These are phyloP conservation scores for Nasonia vitripennis DNA, from an alignment of 1,140 invertebrate genomes.

Conservation along the genomic window DNA sequence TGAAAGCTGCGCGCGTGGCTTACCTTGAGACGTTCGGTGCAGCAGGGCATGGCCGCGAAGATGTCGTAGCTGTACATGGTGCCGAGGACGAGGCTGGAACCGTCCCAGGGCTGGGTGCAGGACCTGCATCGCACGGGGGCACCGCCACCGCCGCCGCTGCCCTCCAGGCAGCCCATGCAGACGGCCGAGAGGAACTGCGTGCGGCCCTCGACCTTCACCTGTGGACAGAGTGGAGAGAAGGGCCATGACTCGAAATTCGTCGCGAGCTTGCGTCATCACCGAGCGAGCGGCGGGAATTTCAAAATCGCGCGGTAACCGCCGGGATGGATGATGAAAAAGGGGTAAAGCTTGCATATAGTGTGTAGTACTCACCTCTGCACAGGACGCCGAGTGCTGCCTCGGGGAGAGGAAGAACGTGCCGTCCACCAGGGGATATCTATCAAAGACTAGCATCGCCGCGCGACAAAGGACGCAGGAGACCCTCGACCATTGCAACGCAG, in stretches of 20 bases:
- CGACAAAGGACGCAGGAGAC: constrained; percentile 93
- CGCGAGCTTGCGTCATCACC: not conserved
- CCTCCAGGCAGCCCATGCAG: constrained; percentile 94
- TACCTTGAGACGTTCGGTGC: constrained; percentile 93
- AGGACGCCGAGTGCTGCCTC: constrained; percentile 88
- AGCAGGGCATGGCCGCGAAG: constrained; percentile 97
- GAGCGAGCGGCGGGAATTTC: not conserved
- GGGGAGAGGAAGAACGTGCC: constrained; percentile 98
- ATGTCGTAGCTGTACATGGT: constrained; percentile 99
- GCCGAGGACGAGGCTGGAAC: constrained; percentile 92
- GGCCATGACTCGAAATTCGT: not conserved
- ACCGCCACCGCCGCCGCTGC: constrained; percentile 78
- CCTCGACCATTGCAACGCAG: constrained; percentile 87
- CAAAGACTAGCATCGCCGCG: constrained; percentile 92
- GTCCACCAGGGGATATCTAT: constrained; percentile 96
- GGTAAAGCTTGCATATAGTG: no score
- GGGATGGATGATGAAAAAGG: no score
- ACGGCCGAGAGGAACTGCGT: constrained; percentile 94
- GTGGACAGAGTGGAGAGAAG: constrained; percentile 60
- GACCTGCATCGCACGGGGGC: constrained; percentile 81
- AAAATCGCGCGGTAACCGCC: not conserved
- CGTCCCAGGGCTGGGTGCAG: constrained; percentile 93
- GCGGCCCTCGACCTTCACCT: constrained; percentile 92
- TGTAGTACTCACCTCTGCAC: constrained; percentile 83
- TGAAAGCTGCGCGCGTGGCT: not conserved